Evolutionary conservation across 2,888 invertebrate genomes (phyloP), one percentile per base, ranked within the genome.

Genomic region (Melikaiella ostensackeni): DNA sequence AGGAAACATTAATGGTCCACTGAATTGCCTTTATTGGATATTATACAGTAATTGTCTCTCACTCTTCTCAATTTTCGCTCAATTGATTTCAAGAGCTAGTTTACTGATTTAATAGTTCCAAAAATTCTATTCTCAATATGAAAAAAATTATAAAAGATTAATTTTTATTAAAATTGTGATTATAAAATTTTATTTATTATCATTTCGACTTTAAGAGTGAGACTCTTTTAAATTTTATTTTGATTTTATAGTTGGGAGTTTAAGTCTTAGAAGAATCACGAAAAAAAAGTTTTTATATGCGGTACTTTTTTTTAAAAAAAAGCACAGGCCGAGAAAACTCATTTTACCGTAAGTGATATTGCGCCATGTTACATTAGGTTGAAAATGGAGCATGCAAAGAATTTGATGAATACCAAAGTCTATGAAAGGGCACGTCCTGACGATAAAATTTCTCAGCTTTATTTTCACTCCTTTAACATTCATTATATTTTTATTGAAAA

Each of bases 291-390:
- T 50, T 50, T 50, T 2, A 50, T 50, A 8, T 2, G n/a, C 19
- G 30, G 42, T 33, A 46, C 13, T 2, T 42, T 42, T 13, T 46
- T 50, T 50, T n/a, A n/a, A 19, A 50, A n/a, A n/a, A 50, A 50
- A 5, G 16, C n/a, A 19, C 16, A 19, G 42, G n/a, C 0, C 1
- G 16, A n/a, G 66, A 78, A 80, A 77, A 66, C 80, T 79, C 80
- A 80, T 82, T 70, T 78, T 77, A 77, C 76, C 38, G n/a, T 27
- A 19, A 70, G 78, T 70, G 75, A 78, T 80, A 82, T 82, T 80
- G 82, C 79, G 78, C 64, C 79, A 77, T 82, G 80, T 79, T 80
- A 77, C 78, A 9, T 0, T 9, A 9, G 73, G 63, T 46, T 74
- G 75, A 74, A 74, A 80, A 80, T 80, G 79, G 77, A 81, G 77